Conservation (phyloP, 2,797 vertebrate species). For the Heliangelus exortis region DNA sequence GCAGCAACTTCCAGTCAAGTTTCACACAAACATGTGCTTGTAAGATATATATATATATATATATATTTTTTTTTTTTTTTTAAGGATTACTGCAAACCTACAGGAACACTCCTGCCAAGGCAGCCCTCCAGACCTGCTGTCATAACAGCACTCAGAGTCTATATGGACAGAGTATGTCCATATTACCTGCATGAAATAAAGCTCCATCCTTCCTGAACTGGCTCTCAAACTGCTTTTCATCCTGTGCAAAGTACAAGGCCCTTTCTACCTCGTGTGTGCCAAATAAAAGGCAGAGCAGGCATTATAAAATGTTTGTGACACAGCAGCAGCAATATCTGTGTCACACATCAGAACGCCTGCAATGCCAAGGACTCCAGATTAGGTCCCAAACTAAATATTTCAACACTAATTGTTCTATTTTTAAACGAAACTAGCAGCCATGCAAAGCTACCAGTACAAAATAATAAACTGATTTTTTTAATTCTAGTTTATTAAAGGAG, state of each 20-base stretch:
- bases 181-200: not conserved
- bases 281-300: not conserved
- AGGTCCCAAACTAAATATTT: not conserved
- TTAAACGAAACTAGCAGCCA: not conserved
- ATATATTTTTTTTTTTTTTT: not conserved
- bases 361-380: not conserved
- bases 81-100: not conserved
- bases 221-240: not conserved
- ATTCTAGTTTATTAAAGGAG: not conserved
- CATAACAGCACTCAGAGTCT: not conserved
- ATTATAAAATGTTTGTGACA: not conserved
- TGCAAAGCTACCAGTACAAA: not conserved
- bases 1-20: not conserved
- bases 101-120: not conserved
- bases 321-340: not conserved
- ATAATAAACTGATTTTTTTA: not conserved
- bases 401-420: not conserved
- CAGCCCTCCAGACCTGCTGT: not conserved
- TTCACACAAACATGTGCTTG: not conserved
- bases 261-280: not conserved
- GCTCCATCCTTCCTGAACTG: not conserved
- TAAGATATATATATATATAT: too few relatives aligned
- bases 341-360: not conserved
- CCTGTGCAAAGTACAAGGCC: not conserved
- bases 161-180: not conserved